phyloP scores from a whole-genome alignment of 2,797 vertebrate genomes.

The Sternotherus odoratus region DNA sequence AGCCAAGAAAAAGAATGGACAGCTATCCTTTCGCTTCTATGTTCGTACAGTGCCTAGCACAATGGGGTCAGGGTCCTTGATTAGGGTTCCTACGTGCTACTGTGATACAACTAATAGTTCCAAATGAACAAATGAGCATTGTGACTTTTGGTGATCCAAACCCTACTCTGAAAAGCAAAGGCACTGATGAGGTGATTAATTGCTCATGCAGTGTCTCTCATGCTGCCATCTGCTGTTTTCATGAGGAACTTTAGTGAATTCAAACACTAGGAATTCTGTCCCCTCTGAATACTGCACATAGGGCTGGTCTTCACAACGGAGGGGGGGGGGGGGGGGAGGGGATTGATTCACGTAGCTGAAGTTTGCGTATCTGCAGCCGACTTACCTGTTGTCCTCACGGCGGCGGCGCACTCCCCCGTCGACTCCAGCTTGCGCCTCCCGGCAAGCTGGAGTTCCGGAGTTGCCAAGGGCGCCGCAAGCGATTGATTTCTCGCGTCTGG shows the following conservation, averaged over 20 bases:
- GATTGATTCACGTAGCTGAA: too few relatives aligned
- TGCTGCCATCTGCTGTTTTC: slow-evolving; percentile 69
- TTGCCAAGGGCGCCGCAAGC: too few relatives aligned
- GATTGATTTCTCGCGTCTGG: too few relatives aligned
- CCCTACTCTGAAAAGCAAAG: background rate
- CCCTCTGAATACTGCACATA: background rate
- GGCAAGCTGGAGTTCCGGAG: too few relatives aligned
- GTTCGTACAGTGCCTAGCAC: background rate
- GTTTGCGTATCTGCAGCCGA: too few relatives aligned
- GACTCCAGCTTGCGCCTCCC: too few relatives aligned
- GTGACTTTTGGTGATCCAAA: background rate
- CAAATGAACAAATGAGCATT: background rate
- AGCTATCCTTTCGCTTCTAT: background rate
- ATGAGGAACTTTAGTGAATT: background rate
- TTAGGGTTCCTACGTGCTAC: background rate
- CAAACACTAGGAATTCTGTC: background rate
- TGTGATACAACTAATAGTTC: background rate
- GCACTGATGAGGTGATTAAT: background rate
- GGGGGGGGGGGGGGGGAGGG: too few relatives aligned
- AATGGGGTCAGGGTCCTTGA: background rate
- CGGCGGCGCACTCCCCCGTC: too few relatives aligned
- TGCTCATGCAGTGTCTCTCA: background rate
- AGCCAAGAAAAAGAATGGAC: background rate
- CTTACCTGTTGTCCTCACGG: too few relatives aligned
- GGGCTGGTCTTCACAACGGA: too few relatives aligned